Base-by-base conservation (phyloP, 2,888 invertebrate species). In the Apoda limacodes region DNA sequence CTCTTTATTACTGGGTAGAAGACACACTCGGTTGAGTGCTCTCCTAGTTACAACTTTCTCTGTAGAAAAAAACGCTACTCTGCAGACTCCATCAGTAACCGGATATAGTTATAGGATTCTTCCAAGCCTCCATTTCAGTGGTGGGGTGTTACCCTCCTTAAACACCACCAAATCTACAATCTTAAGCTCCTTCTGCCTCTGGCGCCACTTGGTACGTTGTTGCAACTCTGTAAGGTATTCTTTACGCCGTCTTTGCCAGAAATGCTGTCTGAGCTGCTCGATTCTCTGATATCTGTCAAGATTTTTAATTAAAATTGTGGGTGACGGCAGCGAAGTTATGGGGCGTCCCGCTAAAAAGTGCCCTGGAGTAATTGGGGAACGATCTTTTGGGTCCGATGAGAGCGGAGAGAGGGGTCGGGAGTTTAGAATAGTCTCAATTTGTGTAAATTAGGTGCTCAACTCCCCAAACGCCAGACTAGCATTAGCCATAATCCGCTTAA, bases 361-460 rank as follows among this genome's bases (percentile, higher is more conserved):
- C 23, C 42, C 42, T 22, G 12, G 39, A 40, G n/a, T 43, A 21
- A 9, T n/a, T n/a, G n/a, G n/a, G n/a, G n/a, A n/a, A n/a, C n/a
- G n/a, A n/a, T n/a, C n/a, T n/a, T n/a, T n/a, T n/a, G n/a, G n/a
- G n/a, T n/a, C n/a, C n/a, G n/a, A n/a, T n/a, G n/a, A n/a, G n/a
- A n/a, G n/a, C n/a, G 42, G 41, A 29, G 24, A 34, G 2, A 43
- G 25, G 12, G 43, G 42, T 9, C 42, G 35, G 25, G 36, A 35
- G 27, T 45, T 43, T 4, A 45, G 32, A 22, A 43, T 40, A 6
- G 42, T 26, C 29, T 43, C 41, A 21, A 43, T 35, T 30, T 45
- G 40, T 13, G 32, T 23, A 22, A 45, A 43, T n/a, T 42, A 26
- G 6, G 39, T 39, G 5, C 25, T 13, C 12, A 42, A 25, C 24